These are phyloP conservation scores for Anoura caudifer DNA, from an alignment of 2,113 vertebrate genomes.

Conservation along the genomic window DNA sequence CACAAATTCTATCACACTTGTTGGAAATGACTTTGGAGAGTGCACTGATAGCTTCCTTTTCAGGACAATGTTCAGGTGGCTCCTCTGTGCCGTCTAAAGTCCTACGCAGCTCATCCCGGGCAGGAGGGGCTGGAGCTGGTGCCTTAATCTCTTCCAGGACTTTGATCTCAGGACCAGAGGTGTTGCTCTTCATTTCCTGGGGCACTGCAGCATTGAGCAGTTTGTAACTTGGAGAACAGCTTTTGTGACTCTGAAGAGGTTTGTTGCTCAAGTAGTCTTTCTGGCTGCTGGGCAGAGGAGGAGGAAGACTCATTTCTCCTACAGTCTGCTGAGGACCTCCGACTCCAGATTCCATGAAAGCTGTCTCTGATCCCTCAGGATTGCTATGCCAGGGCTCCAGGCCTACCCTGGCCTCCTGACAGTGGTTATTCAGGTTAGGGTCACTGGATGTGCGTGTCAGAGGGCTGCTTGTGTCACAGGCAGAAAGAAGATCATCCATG, in stretches of 20 bases:
- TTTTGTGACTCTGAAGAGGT: conserved; percentile 79
- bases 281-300: conserved; percentile 19
- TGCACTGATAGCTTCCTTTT: conserved; percentile 20
- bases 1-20: conserved; percentile 35
- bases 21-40: conserved; percentile 32
- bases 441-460: conserved; percentile 97
- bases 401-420: conserved; percentile 87
- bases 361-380: conserved; percentile 69
- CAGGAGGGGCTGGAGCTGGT: conserved; percentile 12
- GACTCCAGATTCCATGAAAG: conserved; percentile 30
- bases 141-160: background rate
- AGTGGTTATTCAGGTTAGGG: conserved; percentile 98
- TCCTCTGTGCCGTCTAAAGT: conserved; percentile 56
- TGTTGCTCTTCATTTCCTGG: conserved; percentile 38
- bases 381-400: conserved; percentile 81
- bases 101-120: conserved; percentile 28
- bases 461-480: conserved; percentile 90
- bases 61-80: conserved; percentile 52
- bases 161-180: conserved; percentile 56
- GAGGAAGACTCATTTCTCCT: conserved; percentile 43
- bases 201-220: conserved; percentile 18
- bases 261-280: conserved; percentile 72
- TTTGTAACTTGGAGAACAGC: conserved; percentile 44
- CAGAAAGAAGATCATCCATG: conserved; percentile 95
- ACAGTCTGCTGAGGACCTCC: conserved; percentile 40